Evolutionary conservation across 2,888 invertebrate species (phyloP), one percentile per base, ranked within the genome.

Genomic region (Lamellibrachia columna): DNA sequence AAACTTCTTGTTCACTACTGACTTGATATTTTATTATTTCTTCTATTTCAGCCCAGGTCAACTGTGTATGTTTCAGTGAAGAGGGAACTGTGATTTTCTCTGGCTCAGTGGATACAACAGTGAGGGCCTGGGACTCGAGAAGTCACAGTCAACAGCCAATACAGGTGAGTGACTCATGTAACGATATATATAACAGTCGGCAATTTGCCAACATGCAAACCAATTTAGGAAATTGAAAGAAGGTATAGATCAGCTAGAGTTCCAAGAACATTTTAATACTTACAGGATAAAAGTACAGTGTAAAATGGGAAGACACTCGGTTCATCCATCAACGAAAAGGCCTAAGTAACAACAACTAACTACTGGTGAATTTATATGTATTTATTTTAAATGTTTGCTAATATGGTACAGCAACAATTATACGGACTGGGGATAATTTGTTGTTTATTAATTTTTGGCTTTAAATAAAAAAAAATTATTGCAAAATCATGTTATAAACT

Each of bases 11-110:
- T 90, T 15, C 15, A 28, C 15, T 90, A 90, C 90, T 3, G 90
- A 40, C 90, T 9, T 7, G 15, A 7, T 90, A 90, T 90, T 7
- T 90, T 90, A 40, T 7, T 90, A 8, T 90, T 90, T 91, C 53
- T 91, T 91, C 53, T 8, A 15, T 91, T 91, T 11, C 58, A 97
- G 98, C 98, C 55, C 97, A 98, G 3, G 98, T 99, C 0, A 98
- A 98, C 91, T 98, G 98, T 95, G 98, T 99, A 7, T 97, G 97
- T 94, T 99, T 98, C 96, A 99, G 99, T 96, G 99, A 99, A 97
- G 99, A 99, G 96, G 99, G 99, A 0, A 98, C 98, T 1, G 97
- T 99, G 95, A 98, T 98, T 0, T 97, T 99, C 55, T 99, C 99
- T 2, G 99, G 99, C 0, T 98, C 99, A 15, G 97, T 98, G 92